Conservation (phyloP, 1,140 invertebrate genomes). For the Chymomyza costata region DNA sequence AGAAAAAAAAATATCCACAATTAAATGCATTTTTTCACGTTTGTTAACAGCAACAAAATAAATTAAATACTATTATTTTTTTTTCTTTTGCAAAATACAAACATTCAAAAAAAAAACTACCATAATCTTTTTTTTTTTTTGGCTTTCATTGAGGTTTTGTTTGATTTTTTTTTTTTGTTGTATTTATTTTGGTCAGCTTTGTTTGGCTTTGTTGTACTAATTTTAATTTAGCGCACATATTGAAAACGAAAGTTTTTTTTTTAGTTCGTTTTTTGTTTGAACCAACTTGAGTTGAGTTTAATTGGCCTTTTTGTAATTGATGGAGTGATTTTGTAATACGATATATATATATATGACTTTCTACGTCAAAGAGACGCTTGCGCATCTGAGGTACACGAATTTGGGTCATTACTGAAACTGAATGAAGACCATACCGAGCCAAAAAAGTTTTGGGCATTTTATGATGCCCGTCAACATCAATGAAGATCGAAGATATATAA, state of each 20-base stretch:
- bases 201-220: conserved; percentile 36
- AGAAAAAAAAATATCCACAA: conserved; percentile 41
- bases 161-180: conserved; percentile 18
- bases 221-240: conserved; percentile 69
- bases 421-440: conserved; percentile 15
- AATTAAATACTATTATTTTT: too few relatives aligned
- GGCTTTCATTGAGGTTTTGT: conserved; percentile 15
- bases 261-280: too few relatives aligned
- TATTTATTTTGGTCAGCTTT: conserved; percentile 16
- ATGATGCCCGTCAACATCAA: too few relatives aligned
- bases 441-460: too few relatives aligned
- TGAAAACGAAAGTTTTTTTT: conserved; percentile 66
- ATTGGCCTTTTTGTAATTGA: conserved; percentile 61
- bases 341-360: conserved; percentile 41
- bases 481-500: too few relatives aligned
- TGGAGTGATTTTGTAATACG: conserved; percentile 59
- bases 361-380: conserved; percentile 45
- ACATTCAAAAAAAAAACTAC: conserved; percentile 16
- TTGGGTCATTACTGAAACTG: conserved; percentile 20
- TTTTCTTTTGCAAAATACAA: conserved; percentile 5
- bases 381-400: not conserved
- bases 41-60: conserved; percentile 18
- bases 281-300: conserved; percentile 49
- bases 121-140: too few relatives aligned
- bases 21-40: conserved; percentile 69